These are phyloP conservation scores for human (Homo sapiens) DNA, from an alignment of 2,113 vertebrate genomes.

Conservation along the genomic window DNA sequence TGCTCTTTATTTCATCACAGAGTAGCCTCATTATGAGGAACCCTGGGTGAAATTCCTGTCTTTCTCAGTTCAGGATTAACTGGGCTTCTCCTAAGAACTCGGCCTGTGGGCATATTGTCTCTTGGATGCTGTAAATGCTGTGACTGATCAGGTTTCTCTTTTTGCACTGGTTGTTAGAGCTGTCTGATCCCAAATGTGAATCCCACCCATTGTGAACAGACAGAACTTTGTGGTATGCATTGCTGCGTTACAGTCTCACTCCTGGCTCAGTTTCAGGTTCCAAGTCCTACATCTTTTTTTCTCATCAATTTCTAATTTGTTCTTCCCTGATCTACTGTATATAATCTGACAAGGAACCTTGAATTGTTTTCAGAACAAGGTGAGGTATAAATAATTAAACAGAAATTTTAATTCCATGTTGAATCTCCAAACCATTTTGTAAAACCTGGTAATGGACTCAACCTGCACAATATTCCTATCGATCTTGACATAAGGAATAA, in stretches of 20 bases:
- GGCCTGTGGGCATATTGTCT: not conserved
- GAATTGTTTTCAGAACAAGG: not conserved
- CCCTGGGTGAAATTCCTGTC: not conserved
- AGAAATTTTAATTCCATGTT: not conserved
- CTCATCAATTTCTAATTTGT: not conserved
- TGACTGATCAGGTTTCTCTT: not conserved
- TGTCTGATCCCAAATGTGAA: not conserved
- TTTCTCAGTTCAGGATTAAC: not conserved
- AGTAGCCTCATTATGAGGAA: not conserved
- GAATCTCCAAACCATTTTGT: not conserved
- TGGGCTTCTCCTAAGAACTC: not conserved
- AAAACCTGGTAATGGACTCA: not conserved
- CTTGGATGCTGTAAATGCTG: not conserved
- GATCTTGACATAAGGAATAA: not conserved
- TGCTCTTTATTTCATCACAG: not conserved
- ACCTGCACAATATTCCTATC: not conserved
- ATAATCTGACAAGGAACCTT: not conserved
- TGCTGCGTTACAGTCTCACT: not conserved
- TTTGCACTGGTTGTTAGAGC: not conserved
- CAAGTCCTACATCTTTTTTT: not conserved
- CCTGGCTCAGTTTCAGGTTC: not conserved
- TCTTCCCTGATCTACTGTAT: not conserved
- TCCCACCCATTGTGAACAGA: rapidly evolving
- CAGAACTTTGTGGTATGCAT: rapidly evolving
- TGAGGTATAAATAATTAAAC: not conserved